Base-by-base conservation (phyloP, 1,140 invertebrate species). In the Drosophila fuyamai region DNA sequence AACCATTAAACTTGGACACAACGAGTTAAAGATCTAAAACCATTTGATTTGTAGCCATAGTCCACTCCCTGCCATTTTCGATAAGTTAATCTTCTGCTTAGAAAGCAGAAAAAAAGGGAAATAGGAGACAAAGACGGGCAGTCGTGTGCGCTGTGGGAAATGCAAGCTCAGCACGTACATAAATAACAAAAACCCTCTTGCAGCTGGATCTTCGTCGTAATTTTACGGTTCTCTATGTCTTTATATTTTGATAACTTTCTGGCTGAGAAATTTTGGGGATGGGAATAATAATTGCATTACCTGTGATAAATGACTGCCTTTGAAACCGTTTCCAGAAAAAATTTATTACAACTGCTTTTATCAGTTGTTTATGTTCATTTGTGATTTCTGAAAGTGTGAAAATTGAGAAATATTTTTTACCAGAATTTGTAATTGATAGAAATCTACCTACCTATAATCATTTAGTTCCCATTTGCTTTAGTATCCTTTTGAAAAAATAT, bases 1-100 rank as follows among this genome's bases (percentile, higher is more conserved):
- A 23, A 16, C 36, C 63, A 65, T 63, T 63, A 43, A 51, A 53
- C 46, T 44, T 36, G 65, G 67, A 57, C 67, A 71, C 43, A 48
- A 36, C 14, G 55, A 71, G 67, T 72, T 71, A 71, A 71, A 72
- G 66, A 72, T 72, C 68, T 71, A 44, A 36, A 40, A 54, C 82
- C 62, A 53, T 86, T 86, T 86, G 83, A 86, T 86, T 86, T 86
- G 83, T 86, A 65, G 75, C 40, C 53, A 16, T 56, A 44, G 72
- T 74, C 71, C 53, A 44, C 51, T 50, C 67, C 35, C 65, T 43
- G 67, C 46, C 67, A 61, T 74, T 59, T 53, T 46, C 70, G 58
- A 75, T 65, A 60, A 66, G 72, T 65, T 27, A 57, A 65, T 75
- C 72, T 75, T 56, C 41, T 66, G 68, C 68, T 81, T 86, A 79